Conservation (phyloP, 2,888 invertebrate species). For the Drosophila rubida region DNA sequence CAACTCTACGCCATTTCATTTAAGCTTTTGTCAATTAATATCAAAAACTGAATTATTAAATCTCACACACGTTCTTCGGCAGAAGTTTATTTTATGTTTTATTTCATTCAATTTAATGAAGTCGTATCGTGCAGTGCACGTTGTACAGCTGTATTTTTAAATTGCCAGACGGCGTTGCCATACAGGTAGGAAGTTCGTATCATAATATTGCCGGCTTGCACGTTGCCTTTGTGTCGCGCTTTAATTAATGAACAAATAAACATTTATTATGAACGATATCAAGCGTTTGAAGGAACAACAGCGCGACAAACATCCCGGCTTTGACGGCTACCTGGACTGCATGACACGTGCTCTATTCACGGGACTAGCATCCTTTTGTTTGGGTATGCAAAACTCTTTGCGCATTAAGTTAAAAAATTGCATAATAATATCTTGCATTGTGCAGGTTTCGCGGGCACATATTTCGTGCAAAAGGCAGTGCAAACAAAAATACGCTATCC, state of each 20-base stretch:
- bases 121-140: not conserved
- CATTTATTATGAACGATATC: conserved; percentile 84
- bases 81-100: not conserved
- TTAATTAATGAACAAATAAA: conserved; percentile 15
- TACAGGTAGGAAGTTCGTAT: not conserved
- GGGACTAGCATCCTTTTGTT: conserved; percentile 85
- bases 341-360: conserved; percentile 85
- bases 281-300: conserved; percentile 84
- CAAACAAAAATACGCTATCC: conserved; percentile 83
- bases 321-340: conserved; percentile 85
- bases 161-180: conserved; percentile 26
- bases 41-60: not conserved
- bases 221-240: not conserved
- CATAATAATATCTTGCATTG: conserved; percentile 56
- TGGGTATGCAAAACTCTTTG: conserved; percentile 74
- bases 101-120: not conserved
- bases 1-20: not conserved
- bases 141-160: too few species aligned
- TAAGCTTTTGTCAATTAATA: not conserved
- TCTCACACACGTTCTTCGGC: not conserved
- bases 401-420: conserved; percentile 39
- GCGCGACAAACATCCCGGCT: conserved; percentile 85
- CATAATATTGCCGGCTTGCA: conserved; percentile 18
- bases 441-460: conserved; percentile 85
- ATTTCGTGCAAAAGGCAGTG: conserved; percentile 84